These are phyloP conservation scores for Heliconius hermathena DNA, from an alignment of 1,140 invertebrate species.

Conservation along the genomic window DNA sequence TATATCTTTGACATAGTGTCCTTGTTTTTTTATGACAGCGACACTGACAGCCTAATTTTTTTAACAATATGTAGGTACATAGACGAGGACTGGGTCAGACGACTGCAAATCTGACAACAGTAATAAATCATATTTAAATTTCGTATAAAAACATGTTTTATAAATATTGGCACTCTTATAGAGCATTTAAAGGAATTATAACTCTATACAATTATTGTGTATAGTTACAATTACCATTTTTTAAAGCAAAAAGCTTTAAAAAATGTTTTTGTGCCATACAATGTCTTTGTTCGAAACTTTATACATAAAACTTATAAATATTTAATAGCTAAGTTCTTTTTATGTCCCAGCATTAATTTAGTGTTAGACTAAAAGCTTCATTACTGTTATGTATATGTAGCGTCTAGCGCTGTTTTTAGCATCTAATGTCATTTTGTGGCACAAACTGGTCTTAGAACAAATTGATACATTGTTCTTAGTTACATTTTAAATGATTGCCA, in stretches of 20 bases:
- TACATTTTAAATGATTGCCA: constrained; percentile 15
- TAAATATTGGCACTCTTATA: too few relatives aligned
- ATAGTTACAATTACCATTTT: too few relatives aligned
- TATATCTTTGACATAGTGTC: constrained; percentile 37
- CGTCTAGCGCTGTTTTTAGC: not conserved
- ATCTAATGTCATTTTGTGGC: not conserved
- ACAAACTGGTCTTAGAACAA: not conserved
- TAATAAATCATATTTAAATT: not conserved
- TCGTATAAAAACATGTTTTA: not conserved
- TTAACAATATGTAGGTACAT: not conserved
- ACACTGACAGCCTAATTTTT: constrained; percentile 28
- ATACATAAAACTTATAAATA: too few relatives aligned
- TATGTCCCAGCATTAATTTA: not conserved
- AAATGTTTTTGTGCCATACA: not conserved
- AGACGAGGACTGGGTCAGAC: not conserved
- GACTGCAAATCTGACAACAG: not conserved
- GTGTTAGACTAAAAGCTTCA: not conserved
- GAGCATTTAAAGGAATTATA: too few relatives aligned
- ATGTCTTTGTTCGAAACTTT: not conserved
- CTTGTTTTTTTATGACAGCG: constrained; percentile 25
- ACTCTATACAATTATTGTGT: too few relatives aligned
- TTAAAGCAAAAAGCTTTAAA: too few relatives aligned
- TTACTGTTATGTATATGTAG: not conserved
- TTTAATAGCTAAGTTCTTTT: too few relatives aligned
- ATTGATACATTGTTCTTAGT: constrained; percentile 4